phyloP scores from a whole-genome alignment of 2,113 vertebrate genomes.

The Philantomba maxwellii region DNA sequence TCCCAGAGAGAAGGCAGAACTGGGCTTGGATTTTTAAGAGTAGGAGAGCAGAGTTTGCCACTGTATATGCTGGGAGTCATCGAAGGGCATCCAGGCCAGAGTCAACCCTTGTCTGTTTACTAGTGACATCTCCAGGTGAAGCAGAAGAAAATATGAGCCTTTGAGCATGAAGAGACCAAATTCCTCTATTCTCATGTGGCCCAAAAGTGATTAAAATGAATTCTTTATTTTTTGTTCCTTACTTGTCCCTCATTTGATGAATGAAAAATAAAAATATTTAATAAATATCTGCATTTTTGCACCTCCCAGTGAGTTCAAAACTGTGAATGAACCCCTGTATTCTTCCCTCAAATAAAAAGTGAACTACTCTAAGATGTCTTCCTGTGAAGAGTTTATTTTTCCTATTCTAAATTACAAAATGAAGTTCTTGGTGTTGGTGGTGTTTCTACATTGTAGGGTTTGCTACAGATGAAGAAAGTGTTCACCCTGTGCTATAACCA shows the following conservation, averaged over 20 bases:
- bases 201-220: background rate
- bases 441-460: background rate
- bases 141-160: background rate
- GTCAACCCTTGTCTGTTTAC: background rate
- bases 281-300: background rate
- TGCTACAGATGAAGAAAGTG: background rate
- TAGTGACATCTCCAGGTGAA: background rate
- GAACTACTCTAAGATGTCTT: background rate
- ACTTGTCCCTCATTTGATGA: background rate
- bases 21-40: background rate
- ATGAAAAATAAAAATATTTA: background rate
- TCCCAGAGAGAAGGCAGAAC: background rate
- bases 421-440: background rate
- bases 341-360: background rate
- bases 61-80: background rate
- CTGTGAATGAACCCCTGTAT: background rate
- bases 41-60: background rate
- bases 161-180: background rate
- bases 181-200: background rate
- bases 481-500: background rate
- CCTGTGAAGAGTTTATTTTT: background rate
- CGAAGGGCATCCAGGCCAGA: background rate
- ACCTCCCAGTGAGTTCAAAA: background rate
- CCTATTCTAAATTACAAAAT: background rate
- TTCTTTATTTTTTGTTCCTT: background rate